A percentile compares a stretch with the other conserved stretches of the same genome.
Conservation (phyloP, 2,888 invertebrate species). For the Oxystoma pomonae region DNA sequence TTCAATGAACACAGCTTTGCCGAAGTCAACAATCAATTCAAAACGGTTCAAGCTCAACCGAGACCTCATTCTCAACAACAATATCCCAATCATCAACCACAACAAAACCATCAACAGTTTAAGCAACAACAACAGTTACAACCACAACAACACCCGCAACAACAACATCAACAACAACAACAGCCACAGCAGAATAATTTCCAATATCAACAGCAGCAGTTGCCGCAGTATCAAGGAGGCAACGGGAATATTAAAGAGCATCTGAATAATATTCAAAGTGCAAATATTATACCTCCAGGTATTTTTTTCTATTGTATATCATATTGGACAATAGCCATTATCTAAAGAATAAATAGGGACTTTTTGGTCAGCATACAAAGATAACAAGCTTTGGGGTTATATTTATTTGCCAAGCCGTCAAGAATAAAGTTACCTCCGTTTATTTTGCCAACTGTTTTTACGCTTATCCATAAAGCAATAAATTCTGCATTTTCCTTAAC, state of each 20-base stretch:
- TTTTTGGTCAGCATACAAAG: too few species aligned
- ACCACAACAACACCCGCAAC: conserved; percentile 29
- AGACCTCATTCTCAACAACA: conserved; percentile 29
- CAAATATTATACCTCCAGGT: neutral
- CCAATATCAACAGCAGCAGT: conserved; percentile 29
- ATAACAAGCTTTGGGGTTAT: too few species aligned
- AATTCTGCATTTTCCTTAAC: too few species aligned
- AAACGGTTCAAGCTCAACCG: conserved; percentile 9
- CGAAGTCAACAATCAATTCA: conserved; percentile 22
- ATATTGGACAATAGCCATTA: too few species aligned
- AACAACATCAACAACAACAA: conserved; percentile 30
- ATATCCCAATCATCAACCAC: conserved; percentile 31
- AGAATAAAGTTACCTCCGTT: too few species aligned
- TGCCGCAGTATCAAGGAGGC: conserved; percentile 8
- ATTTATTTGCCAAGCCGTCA: too few species aligned
- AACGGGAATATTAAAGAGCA: conserved; percentile 24
- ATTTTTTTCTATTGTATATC: too few species aligned
- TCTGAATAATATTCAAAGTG: conserved; percentile 34
- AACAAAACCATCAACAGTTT: conserved; percentile 27
- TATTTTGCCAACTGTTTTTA: too few species aligned
- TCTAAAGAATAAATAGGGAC: too few species aligned
- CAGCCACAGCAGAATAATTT: conserved; percentile 17
- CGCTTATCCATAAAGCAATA: too few species aligned
- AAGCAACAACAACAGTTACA: conserved; percentile 22
- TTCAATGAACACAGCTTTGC: conserved; percentile 18